Percentiles rank a stretch among this genome's conserved stretches.
phyloP scores from a whole-genome alignment of 2,113 vertebrate genomes.

The Grallaria varia region DNA sequence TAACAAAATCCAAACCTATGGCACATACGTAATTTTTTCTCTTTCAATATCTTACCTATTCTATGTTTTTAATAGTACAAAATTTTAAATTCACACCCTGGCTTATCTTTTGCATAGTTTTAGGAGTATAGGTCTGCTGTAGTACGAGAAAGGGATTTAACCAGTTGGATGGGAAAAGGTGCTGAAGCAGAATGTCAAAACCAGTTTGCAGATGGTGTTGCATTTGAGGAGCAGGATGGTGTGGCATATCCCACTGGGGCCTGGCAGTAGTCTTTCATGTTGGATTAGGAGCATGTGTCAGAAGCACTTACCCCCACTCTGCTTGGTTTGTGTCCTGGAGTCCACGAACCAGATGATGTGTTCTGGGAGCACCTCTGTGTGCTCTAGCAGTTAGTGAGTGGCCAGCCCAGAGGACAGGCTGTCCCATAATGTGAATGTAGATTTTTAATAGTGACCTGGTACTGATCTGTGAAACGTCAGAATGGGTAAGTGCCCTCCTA shows the following conservation, averaged over 20 bases:
- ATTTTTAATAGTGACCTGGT: background rate
- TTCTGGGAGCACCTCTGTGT: background rate
- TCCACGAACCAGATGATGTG: background rate
- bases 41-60: background rate
- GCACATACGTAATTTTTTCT: background rate
- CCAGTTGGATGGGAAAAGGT: background rate
- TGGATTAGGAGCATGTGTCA: background rate
- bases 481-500: background rate
- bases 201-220: background rate
- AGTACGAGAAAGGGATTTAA: background rate
- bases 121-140: background rate
- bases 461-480: background rate
- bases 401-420: background rate
- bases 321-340: background rate
- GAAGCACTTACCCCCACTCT: background rate
- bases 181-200: background rate
- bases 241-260: background rate
- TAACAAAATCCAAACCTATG: no score
- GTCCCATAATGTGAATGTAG: background rate
- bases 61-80: background rate
- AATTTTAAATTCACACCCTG: background rate
- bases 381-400: background rate
- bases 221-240: background rate
- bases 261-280: background rate
- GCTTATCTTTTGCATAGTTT: background rate